These are phyloP conservation scores for Hiodon alosoides DNA, from an alignment of 2,113 vertebrate genomes.

Conservation along the genomic window DNA sequence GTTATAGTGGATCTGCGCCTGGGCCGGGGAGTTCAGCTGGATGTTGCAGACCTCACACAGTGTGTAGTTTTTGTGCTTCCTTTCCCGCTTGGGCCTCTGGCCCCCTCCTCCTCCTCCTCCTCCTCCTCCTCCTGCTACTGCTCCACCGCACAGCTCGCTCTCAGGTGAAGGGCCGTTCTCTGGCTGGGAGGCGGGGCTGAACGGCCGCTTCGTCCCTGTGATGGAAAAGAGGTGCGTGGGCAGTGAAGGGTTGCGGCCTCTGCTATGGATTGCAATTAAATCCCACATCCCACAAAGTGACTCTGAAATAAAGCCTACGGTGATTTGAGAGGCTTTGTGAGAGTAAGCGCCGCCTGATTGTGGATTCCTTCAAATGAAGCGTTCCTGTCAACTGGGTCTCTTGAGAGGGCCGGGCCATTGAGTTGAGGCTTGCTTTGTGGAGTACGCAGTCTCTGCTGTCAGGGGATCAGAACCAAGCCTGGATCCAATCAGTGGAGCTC, in stretches of 20 bases:
- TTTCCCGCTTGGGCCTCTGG: constrained; percentile 65
- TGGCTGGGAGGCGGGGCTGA: constrained; percentile 61
- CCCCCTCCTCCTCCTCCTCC: too few species aligned
- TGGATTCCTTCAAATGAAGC: too few species aligned
- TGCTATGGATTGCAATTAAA: constrained; percentile 33
- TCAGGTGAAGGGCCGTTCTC: constrained; percentile 40
- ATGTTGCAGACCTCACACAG: constrained; percentile 92
- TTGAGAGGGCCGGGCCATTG: not conserved
- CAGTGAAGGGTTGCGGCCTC: not conserved
- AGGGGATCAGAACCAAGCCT: not conserved
- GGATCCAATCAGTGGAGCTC: not conserved
- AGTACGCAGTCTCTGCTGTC: not conserved
- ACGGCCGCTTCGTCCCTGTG: constrained; percentile 81
- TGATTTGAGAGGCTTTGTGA: constrained; percentile 28
- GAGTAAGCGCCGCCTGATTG: not conserved
- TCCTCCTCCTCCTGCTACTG: too few species aligned
- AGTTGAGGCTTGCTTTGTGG: not conserved
- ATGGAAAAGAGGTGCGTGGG: not conserved
- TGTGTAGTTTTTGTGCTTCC: constrained; percentile 75
- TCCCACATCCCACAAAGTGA: constrained; percentile 29
- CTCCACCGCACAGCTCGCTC: constrained; percentile 21
- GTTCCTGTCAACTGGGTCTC: too few species aligned
- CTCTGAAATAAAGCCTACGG: constrained; percentile 20
- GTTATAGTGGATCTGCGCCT: constrained; percentile 93
- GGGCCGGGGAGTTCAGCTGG: constrained; percentile 84